Evolutionary conservation across 1,140 invertebrate genomes (phyloP), one percentile per base, ranked within the genome.

Genomic region (Sinonovacula constricta): DNA sequence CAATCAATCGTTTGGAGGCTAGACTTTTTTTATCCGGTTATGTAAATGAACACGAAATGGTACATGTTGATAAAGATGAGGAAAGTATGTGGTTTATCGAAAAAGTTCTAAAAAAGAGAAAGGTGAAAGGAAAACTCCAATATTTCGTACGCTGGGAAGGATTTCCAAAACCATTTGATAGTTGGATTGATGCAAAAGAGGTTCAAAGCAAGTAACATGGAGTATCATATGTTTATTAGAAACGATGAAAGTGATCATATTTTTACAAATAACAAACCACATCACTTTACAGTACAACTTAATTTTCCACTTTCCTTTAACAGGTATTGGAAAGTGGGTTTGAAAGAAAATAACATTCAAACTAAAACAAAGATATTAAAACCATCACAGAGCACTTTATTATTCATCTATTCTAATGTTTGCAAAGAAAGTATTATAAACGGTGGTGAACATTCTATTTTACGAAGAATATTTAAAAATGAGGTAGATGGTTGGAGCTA

Each of bases 101-200:
- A 54, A 2, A 66, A 65, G 56, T 54, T 66, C 28, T 76, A 18
- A 65, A 65, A 24, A 39, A 56, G 28, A 39, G 53, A 45, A 66
- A 76, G 56, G 22, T 56, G 10, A 45, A 56, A 15, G 51, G 62
- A 57, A 56, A 66, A 75, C 26, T 33, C n/a, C 60, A 75, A 31
- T 75, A 75, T 65, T 66, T 75, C 24, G 51, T 75, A 1, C 1
- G 10, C 3, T 75, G 71, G 59, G 62, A 65, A 26, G 71, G 62
- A 5, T 76, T 76, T 76, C 72, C 72, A 57, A 56, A 31, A 3
- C 45, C 62, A 66, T 66, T n/a, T n/a, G n/a, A n/a, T n/a, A n/a
- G n/a, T n/a, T n/a, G n/a, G n/a, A n/a, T n/a, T n/a, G n/a, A n/a
- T n/a, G n/a, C n/a, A n/a, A n/a, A n/a, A n/a, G n/a, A n/a, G n/a